These are phyloP conservation scores for Himalopsyche kuldschensis DNA, from an alignment of 2,888 invertebrate genomes.

Conservation along the genomic window DNA sequence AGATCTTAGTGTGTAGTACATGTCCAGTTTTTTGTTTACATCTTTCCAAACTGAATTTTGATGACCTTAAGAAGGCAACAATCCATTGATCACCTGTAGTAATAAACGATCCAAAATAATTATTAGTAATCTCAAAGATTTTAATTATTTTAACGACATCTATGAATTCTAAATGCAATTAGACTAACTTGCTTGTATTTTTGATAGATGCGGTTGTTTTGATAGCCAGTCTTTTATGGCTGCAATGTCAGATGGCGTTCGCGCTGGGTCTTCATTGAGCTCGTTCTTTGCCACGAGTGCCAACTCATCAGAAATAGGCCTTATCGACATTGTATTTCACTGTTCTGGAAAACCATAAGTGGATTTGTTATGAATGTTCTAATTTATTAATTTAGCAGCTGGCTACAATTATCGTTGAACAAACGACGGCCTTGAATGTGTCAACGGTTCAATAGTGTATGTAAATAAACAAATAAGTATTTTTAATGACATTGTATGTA, in stretches of 20 bases:
- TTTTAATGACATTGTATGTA: too few relatives aligned
- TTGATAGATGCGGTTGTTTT: slow-evolving; percentile 53
- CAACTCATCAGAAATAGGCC: slow-evolving; percentile 45
- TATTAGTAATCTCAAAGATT: background rate
- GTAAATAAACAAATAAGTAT: too few relatives aligned
- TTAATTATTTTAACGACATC: background rate
- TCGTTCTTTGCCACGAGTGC: slow-evolving; percentile 53
- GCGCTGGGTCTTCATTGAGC: slow-evolving; percentile 58
- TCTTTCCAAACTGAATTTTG: slow-evolving; percentile 66
- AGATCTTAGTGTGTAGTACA: slow-evolving; percentile 49
- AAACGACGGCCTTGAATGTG: too few relatives aligned
- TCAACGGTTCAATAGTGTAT: too few relatives aligned
- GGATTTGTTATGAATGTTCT: too few relatives aligned
- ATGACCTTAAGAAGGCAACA: slow-evolving; percentile 64
- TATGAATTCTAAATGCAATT: background rate
- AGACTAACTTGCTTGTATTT: slow-evolving; percentile 55
- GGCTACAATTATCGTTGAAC: too few relatives aligned
- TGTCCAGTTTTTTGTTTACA: slow-evolving; percentile 66
- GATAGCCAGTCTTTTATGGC: slow-evolving; percentile 51
- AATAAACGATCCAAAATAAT: background rate
- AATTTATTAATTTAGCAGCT: too few relatives aligned
- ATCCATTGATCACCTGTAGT: slow-evolving; percentile 65
- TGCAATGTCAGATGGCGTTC: slow-evolving; percentile 53
- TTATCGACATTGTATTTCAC: slow-evolving; percentile 39
- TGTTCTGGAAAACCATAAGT: too few relatives aligned